phyloP scores from a whole-genome alignment of 2,888 invertebrate species.

The Penaeus monodon region DNA sequence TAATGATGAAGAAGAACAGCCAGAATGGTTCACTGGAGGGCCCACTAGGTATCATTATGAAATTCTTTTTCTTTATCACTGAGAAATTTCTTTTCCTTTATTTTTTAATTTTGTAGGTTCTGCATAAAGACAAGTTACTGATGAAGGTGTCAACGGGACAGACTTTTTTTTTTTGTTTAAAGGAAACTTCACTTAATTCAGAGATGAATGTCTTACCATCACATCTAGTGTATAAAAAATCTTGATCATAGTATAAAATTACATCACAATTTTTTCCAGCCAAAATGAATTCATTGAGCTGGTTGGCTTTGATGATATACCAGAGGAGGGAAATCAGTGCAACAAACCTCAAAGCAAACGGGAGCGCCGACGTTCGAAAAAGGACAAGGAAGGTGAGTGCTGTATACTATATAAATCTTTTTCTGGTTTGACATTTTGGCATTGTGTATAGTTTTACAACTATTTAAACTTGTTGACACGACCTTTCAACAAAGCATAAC shows the following conservation, averaged over 20 bases:
- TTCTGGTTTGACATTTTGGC: no score
- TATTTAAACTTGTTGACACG: no score
- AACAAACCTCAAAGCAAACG: constrained; percentile 35
- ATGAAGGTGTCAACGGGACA: no score
- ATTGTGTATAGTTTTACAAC: no score
- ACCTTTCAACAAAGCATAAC: no score
- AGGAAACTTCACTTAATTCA: no score
- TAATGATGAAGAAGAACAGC: constrained; percentile 79
- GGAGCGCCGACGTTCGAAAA: constrained; percentile 37
- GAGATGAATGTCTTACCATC: no score
- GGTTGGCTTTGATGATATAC: constrained; percentile 86
- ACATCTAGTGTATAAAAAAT: no score
- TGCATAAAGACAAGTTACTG: no score
- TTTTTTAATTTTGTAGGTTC: no score
- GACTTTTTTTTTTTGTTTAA: no score
- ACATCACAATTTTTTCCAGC: constrained; percentile 71
- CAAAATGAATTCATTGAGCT: constrained; percentile 93
- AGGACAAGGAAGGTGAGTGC: constrained; percentile 47
- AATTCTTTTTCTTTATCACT: constrained; percentile 27
- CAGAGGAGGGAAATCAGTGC: constrained; percentile 38
- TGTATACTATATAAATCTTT: not conserved
- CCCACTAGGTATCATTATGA: constrained; percentile 56
- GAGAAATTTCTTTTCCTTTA: not conserved
- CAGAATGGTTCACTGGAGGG: constrained; percentile 82
- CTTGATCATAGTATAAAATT: no score